Evolutionary conservation across 2,888 invertebrate genomes (phyloP).

Genomic region (Eledone cirrhosa): DNA sequence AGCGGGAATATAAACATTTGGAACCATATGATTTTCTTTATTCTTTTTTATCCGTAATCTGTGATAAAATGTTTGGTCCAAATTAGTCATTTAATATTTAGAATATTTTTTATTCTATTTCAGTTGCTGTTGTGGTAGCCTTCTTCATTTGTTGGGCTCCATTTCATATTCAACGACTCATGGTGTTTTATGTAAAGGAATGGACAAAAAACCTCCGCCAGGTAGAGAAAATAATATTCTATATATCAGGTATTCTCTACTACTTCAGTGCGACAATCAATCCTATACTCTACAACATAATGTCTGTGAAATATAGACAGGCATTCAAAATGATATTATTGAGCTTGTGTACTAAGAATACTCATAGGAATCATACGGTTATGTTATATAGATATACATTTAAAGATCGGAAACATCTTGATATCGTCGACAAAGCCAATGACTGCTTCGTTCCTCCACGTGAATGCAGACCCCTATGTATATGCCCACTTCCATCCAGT

Average conservation of each 20-base stretch:
- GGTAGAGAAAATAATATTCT: slow-evolving; percentile 79
- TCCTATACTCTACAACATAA: slow-evolving; percentile 90
- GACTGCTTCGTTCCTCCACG: no score
- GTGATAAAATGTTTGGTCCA: no score
- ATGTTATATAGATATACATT: no score
- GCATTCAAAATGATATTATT: slow-evolving; percentile 80
- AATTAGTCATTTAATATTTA: no score
- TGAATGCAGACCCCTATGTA: no score
- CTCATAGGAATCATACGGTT: not conserved
- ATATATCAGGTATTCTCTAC: slow-evolving; percentile 88
- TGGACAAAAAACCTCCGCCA: slow-evolving; percentile 65
- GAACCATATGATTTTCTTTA: no score
- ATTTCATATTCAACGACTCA: slow-evolving; percentile 64
- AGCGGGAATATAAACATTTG: no score
- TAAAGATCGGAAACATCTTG: no score
- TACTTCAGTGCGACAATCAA: slow-evolving; percentile 92
- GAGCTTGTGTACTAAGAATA: slow-evolving; percentile 40
- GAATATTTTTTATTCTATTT: slow-evolving; percentile 44
- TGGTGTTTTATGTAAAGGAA: slow-evolving; percentile 75
- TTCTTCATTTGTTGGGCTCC: slow-evolving; percentile 65
- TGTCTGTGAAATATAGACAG: slow-evolving; percentile 92
- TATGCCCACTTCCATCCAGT: no score
- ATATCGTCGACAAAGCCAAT: no score
- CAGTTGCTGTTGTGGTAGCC: slow-evolving; percentile 64
- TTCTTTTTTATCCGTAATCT: no score